phyloP scores from a whole-genome alignment of 2,888 invertebrate genomes.

The Acanthopleura granulata region DNA sequence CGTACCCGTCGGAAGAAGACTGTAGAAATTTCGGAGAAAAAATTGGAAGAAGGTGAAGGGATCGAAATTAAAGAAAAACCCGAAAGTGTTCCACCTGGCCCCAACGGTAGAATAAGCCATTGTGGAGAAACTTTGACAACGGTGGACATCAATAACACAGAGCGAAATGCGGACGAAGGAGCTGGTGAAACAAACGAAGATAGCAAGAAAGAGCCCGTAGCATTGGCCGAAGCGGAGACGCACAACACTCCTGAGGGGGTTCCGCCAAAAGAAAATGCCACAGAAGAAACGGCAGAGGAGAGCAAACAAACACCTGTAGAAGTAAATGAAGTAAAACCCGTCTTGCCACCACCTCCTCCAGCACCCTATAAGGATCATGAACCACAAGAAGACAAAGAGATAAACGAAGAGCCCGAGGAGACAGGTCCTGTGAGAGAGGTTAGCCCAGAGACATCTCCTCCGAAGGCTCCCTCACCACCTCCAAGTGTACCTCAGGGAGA shows the following conservation, averaged over 20 bases:
- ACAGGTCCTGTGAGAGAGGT: background rate
- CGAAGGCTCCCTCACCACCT: background rate
- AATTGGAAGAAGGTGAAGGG: constrained; percentile 10
- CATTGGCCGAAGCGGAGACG: no score
- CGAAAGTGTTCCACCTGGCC: background rate
- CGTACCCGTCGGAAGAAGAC: background rate
- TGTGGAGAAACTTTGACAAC: background rate
- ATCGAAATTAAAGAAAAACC: constrained; percentile 7
- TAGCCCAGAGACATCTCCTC: background rate
- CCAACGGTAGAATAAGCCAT: background rate
- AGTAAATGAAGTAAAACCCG: background rate
- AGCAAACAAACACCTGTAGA: background rate
- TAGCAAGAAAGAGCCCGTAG: background rate
- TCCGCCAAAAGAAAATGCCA: background rate
- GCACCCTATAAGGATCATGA: no score
- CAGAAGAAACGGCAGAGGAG: background rate
- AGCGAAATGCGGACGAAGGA: background rate
- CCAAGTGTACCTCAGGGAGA: background rate
- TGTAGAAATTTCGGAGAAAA: background rate
- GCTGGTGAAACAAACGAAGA: background rate
- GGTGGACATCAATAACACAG: background rate
- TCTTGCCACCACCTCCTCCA: background rate
- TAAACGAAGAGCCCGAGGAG: background rate
- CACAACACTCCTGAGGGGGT: background rate
- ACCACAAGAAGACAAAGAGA: background rate